These are phyloP conservation scores for Hemichromis elongatus DNA, from an alignment of 2,113 vertebrate genomes.

Conservation along the genomic window DNA sequence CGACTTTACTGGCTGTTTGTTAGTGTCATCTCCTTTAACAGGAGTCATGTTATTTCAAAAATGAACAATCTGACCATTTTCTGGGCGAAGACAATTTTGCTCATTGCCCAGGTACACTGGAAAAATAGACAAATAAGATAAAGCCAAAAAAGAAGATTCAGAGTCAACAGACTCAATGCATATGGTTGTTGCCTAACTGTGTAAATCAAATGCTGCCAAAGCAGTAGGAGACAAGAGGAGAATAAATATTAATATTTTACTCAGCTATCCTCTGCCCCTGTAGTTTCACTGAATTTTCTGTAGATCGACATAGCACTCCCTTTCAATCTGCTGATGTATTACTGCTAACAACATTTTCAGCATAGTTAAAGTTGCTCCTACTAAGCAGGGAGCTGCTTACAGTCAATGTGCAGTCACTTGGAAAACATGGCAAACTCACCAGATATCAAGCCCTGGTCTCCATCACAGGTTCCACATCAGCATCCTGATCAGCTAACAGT, in stretches of 20 bases:
- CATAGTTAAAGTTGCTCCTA: not conserved
- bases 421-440: constrained; percentile 58
- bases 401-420: constrained; percentile 1
- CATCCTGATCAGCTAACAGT: constrained; percentile 29
- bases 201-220: not conserved
- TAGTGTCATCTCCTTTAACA: not conserved
- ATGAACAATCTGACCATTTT: not conserved
- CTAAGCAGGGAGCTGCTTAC: not conserved
- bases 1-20: accelerated
- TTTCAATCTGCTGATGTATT: constrained; percentile 39
- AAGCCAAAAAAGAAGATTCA: not conserved
- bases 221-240: not conserved
- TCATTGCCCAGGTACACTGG: not conserved
- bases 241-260: constrained; percentile 12
- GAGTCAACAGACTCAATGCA: not conserved
- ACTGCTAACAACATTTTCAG: constrained; percentile 30
- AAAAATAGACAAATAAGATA: not conserved
- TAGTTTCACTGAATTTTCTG: not conserved
- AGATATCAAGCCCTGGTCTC: constrained; percentile 67
- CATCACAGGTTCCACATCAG: constrained; percentile 64
- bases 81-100: not conserved
- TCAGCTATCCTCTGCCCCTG: constrained; percentile 38
- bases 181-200: not conserved
- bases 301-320: constrained; percentile 21
- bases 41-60: not conserved